Percentiles rank a stretch among this genome's conserved stretches.
phyloP scores from a whole-genome alignment of 1,140 invertebrate genomes.

The Caenorhabditis inopinata region DNA sequence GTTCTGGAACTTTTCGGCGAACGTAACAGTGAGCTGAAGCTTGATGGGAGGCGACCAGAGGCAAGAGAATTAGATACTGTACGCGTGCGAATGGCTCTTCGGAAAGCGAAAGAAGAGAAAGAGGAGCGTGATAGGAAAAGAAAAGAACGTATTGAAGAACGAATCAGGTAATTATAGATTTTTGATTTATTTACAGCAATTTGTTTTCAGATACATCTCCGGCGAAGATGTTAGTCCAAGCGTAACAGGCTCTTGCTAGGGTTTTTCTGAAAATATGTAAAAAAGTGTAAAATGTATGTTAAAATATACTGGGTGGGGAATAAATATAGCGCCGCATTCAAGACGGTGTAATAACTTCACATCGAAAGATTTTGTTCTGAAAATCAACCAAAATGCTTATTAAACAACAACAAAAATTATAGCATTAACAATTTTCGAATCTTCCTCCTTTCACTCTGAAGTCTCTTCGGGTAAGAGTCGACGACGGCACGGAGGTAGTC shows the following conservation, averaged over 20 bases:
- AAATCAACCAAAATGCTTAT: no score
- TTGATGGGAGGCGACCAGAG: constrained; percentile 83
- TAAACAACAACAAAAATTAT: no score
- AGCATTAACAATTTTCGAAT: no score
- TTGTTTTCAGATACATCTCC: not conserved
- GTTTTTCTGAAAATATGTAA: not conserved
- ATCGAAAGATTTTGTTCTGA: no score
- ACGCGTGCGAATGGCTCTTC: constrained; percentile 80
- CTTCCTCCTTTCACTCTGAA: no score
- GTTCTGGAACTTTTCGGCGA: constrained; percentile 80
- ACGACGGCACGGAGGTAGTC: no score
- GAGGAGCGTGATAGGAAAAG: constrained; percentile 54
- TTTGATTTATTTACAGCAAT: not conserved
- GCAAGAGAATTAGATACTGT: constrained; percentile 87
- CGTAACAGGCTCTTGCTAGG: not conserved
- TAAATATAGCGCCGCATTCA: no score
- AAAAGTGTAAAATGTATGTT: not conserved
- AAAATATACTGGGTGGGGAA: no score
- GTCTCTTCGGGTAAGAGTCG: no score
- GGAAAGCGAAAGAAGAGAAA: constrained; percentile 73
- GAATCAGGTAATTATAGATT: not conserved
- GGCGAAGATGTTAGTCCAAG: not conserved
- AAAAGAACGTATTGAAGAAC: constrained; percentile 54
- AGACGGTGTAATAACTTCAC: no score
- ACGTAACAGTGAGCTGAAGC: constrained; percentile 73